These are phyloP conservation scores for Chromoteleia sp. DNA, from an alignment of 2,888 invertebrate genomes.

Conservation along the genomic window DNA sequence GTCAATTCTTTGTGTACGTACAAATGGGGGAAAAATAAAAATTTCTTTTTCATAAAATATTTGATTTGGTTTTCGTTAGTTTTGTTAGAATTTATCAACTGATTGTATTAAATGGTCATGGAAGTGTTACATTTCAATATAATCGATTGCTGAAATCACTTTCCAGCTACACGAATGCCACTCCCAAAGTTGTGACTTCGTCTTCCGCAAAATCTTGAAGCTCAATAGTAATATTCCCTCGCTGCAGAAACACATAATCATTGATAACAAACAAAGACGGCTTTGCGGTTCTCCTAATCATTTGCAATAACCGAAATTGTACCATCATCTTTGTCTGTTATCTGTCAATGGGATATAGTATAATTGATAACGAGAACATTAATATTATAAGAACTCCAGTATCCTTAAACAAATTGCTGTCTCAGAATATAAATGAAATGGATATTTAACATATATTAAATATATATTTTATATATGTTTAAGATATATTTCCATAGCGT, in stretches of 20 bases:
- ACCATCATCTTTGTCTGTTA: not conserved
- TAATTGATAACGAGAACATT: not conserved
- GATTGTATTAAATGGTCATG: no score
- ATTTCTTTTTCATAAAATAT: no score
- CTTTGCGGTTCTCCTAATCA: conserved; percentile 8
- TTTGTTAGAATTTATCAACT: no score
- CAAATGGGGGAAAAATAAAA: no score
- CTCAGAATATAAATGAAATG: not conserved
- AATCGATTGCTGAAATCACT: not conserved
- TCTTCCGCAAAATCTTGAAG: not conserved
- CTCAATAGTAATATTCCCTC: not conserved
- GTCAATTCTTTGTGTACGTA: no score
- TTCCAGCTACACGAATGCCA: not conserved
- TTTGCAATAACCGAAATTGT: not conserved
- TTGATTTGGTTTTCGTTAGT: no score
- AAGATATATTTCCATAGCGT: no score
- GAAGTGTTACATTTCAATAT: not conserved
- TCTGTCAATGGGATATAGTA: not conserved
- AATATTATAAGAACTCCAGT: no score
- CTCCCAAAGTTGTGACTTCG: not conserved
- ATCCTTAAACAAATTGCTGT: no score
- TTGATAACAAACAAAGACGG: not conserved
- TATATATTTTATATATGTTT: no score
- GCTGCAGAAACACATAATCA: not conserved
- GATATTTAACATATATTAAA: no score